phyloP scores from a whole-genome alignment of 2,113 vertebrate genomes.

The Pituophis catenifer region DNA sequence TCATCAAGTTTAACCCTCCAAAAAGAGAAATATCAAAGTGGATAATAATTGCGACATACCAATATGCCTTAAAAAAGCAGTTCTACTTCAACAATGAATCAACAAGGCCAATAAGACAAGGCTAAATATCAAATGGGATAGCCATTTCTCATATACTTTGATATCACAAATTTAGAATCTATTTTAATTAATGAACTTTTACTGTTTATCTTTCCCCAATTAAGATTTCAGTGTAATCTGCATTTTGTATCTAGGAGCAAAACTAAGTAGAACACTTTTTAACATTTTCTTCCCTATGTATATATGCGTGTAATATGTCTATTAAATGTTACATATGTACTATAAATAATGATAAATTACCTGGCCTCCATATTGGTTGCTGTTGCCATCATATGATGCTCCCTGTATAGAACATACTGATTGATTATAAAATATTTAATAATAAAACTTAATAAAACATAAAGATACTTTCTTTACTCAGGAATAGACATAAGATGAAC shows the following conservation, averaged over 20 bases:
- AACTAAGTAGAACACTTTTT: background rate
- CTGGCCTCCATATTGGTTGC: constrained; percentile 4
- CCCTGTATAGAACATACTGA: background rate
- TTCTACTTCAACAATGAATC: background rate
- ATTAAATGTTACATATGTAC: background rate
- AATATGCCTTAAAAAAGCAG: background rate
- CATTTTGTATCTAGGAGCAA: background rate
- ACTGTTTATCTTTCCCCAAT: background rate
- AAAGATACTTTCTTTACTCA: background rate
- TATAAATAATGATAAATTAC: background rate
- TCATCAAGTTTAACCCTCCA: background rate
- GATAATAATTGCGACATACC: background rate
- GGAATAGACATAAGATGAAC: background rate
- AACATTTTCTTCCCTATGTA: background rate
- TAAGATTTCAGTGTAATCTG: background rate
- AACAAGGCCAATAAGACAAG: background rate
- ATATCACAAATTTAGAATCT: background rate
- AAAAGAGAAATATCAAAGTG: background rate
- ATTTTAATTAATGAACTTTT: background rate
- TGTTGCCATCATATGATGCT: background rate
- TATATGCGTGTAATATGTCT: background rate
- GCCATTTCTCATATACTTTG: background rate
- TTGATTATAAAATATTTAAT: background rate
- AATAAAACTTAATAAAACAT: background rate
- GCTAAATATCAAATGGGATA: background rate